A percentile compares a stretch with the other conserved stretches of the same genome.
Conservation (phyloP, 2,113 vertebrate genomes). For the Dryoscopus gambensis region DNA sequence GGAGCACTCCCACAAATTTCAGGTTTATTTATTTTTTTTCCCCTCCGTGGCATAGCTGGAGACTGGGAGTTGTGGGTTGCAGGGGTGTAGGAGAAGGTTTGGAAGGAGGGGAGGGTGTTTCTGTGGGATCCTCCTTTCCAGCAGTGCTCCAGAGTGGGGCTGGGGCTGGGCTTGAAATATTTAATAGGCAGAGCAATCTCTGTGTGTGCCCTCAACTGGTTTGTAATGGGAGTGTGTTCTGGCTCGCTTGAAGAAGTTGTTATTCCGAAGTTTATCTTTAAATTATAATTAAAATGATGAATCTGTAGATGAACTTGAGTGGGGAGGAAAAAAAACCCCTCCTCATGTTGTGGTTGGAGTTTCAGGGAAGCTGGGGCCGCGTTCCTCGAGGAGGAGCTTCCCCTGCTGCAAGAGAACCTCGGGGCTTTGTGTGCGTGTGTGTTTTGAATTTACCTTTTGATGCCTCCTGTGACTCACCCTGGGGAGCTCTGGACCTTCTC, state of each 20-base stretch:
- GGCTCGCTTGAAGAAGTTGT: not conserved
- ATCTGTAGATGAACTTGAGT: not conserved
- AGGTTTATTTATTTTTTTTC: rapidly evolving
- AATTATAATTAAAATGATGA: not conserved
- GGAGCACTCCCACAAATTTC: not conserved
- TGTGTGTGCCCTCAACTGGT: not conserved
- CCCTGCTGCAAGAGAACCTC: not conserved
- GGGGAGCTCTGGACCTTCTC: not conserved
- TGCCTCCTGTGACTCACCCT: not conserved
- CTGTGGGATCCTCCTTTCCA: not conserved
- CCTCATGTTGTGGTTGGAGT: not conserved
- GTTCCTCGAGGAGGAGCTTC: not conserved
- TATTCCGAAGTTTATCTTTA: not conserved
- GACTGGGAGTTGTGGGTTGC: not conserved
- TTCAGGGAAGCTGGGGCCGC: not conserved
- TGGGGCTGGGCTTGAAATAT: not conserved
- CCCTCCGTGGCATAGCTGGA: not conserved
- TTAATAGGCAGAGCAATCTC: not conserved
- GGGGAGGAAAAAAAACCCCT: not conserved
- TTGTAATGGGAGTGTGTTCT: not conserved
- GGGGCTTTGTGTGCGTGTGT: not conserved
- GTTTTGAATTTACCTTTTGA: not conserved
- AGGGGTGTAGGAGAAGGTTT: not conserved
- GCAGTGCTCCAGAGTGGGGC: not conserved
- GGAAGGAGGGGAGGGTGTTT: not conserved